Percentiles rank a stretch among this genome's conserved stretches.
Evolutionary conservation across 1,140 invertebrate species (phyloP).

Genomic region (Sycophila sp.): DNA sequence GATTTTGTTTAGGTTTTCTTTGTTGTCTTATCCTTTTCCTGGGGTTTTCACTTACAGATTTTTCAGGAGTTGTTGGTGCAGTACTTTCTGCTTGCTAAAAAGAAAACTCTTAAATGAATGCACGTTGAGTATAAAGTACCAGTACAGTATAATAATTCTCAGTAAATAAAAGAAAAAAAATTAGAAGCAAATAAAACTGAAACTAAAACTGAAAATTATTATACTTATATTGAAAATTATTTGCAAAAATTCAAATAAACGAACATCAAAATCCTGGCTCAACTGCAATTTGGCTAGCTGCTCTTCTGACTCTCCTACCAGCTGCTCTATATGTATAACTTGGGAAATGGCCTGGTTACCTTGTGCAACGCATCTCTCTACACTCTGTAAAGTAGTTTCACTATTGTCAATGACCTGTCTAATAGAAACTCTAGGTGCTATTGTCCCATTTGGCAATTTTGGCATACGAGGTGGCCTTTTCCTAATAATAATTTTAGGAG

Average conservation of each 20-base stretch:
- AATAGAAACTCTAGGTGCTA: background rate
- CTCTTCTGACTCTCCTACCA: background rate
- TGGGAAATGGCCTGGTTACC: background rate
- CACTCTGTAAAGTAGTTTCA: background rate
- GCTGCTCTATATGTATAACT: background rate
- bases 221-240: too few species aligned
- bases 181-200: too few species aligned
- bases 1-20: background rate
- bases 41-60: background rate
- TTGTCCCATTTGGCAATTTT: background rate
- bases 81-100: background rate
- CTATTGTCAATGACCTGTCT: background rate
- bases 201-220: too few species aligned
- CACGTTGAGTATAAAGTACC: too few species aligned
- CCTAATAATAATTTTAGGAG: background rate
- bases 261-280: background rate
- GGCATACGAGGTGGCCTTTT: conserved; percentile 20
- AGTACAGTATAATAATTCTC: too few species aligned
- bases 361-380: background rate
- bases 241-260: background rate
- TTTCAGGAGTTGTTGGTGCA: background rate
- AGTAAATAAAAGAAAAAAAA: too few species aligned
- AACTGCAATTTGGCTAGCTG: background rate
- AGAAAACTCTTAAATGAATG: background rate
- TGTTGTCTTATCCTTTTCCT: background rate